phyloP scores from a whole-genome alignment of 2,113 vertebrate genomes.

The Pholis gunnellus region DNA sequence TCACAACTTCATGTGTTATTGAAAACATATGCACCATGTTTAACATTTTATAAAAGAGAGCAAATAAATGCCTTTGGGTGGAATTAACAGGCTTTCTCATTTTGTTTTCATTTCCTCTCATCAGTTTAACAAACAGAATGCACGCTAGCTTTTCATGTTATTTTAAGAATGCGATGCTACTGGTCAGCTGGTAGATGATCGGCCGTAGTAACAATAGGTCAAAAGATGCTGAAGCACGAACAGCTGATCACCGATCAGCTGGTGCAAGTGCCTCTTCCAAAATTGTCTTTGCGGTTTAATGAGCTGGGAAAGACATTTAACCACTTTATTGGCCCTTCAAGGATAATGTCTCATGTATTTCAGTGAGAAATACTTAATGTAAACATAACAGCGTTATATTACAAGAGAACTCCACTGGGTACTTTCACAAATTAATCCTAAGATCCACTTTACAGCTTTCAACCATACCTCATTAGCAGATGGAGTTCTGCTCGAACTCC shows the following conservation, averaged over 20 bases:
- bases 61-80: neutral
- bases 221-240: neutral
- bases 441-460: neutral
- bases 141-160: neutral
- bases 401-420: neutral
- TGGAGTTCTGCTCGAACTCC: neutral
- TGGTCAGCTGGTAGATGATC: neutral
- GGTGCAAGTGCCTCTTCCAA: neutral
- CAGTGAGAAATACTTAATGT: neutral
- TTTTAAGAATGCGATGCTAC: neutral
- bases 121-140: neutral
- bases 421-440: neutral
- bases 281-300: neutral
- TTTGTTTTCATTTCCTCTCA: neutral
- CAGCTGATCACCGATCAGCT: slow-evolving; percentile 2
- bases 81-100: neutral
- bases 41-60: neutral
- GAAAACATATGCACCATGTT: neutral
- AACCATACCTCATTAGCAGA: neutral
- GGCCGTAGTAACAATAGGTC: neutral
- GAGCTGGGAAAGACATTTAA: neutral
- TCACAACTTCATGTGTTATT: neutral
- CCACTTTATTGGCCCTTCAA: neutral
- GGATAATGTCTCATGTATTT: neutral
- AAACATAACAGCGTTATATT: neutral